Conservation (phyloP, 2,113 vertebrate species). For the Sturnus vulgaris region DNA sequence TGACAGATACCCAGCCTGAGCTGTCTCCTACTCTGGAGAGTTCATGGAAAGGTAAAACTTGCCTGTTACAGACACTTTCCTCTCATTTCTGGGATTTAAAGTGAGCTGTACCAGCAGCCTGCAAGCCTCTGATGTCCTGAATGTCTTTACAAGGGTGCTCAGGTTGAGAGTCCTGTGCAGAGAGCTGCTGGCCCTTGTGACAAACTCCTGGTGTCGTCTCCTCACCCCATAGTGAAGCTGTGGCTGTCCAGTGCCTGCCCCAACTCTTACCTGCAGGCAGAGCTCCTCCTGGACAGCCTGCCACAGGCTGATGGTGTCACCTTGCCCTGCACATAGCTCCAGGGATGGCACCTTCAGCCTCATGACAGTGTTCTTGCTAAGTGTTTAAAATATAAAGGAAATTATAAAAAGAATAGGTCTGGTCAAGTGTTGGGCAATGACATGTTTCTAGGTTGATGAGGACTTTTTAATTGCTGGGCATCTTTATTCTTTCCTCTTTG, state of each 20-base stretch:
- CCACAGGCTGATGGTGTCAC: background rate
- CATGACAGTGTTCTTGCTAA: fast-evolving
- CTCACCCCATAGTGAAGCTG: background rate
- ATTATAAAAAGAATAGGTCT: background rate
- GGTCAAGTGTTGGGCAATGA: background rate
- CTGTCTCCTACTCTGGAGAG: background rate
- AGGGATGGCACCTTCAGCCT: background rate
- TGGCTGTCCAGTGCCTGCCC: background rate
- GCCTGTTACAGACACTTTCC: background rate
- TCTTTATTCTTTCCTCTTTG: background rate
- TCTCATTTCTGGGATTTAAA: background rate
- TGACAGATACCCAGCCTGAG: conserved; percentile 18
- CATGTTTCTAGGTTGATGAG: background rate
- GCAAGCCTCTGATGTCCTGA: background rate
- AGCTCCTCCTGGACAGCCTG: background rate
- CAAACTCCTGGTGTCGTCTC: background rate
- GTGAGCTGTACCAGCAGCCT: background rate
- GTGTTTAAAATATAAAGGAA: background rate
- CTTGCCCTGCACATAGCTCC: background rate
- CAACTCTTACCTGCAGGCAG: background rate
- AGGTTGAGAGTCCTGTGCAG: background rate
- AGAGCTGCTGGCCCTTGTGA: background rate
- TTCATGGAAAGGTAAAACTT: conserved; percentile 67
- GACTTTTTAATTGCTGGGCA: background rate
- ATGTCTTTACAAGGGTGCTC: background rate